Percentiles rank a stretch among this genome's conserved stretches.
Evolutionary conservation across 2,113 vertebrate genomes (phyloP).

Genomic region (Ceuthmochares aereus): DNA sequence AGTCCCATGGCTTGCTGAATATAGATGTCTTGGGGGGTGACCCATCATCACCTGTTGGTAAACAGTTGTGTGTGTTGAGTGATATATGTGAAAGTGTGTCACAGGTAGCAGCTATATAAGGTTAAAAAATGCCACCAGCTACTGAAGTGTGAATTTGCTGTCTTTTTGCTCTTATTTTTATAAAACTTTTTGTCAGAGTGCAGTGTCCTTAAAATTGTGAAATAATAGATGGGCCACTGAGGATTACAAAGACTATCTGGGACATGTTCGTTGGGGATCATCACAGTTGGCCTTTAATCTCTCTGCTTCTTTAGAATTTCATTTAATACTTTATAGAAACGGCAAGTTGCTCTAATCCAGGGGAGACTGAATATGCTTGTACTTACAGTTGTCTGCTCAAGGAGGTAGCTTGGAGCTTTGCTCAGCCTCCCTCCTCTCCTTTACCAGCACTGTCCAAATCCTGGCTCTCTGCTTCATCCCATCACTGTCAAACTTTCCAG

Average conservation of each 20-base stretch:
- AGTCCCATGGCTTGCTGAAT: neutral
- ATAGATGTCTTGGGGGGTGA: neutral
- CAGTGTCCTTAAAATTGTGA: conserved; percentile 11
- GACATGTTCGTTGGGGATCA: neutral
- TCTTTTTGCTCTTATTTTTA: neutral
- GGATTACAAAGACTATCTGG: conserved; percentile 37
- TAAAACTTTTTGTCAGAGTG: neutral
- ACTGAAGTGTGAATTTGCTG: neutral
- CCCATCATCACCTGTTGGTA: neutral
- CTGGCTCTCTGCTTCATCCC: neutral
- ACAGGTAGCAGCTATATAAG: neutral
- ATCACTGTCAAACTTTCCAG: neutral
- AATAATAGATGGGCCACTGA: neutral
- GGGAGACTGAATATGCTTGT: neutral
- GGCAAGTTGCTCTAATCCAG: conserved; percentile 8
- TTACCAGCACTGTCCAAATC: neutral
- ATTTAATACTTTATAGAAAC: conserved; percentile 35
- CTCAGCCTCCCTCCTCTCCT: neutral
- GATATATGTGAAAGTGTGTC: neutral
- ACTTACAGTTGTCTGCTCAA: neutral
- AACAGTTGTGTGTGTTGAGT: neutral
- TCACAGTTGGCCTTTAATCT: conserved; percentile 36
- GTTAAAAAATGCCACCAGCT: neutral
- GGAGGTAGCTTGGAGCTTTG: neutral
- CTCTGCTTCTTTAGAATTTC: conserved; percentile 42